These are phyloP conservation scores for Mactra quadrangularis DNA, from an alignment of 1,140 invertebrate genomes.

Conservation along the genomic window DNA sequence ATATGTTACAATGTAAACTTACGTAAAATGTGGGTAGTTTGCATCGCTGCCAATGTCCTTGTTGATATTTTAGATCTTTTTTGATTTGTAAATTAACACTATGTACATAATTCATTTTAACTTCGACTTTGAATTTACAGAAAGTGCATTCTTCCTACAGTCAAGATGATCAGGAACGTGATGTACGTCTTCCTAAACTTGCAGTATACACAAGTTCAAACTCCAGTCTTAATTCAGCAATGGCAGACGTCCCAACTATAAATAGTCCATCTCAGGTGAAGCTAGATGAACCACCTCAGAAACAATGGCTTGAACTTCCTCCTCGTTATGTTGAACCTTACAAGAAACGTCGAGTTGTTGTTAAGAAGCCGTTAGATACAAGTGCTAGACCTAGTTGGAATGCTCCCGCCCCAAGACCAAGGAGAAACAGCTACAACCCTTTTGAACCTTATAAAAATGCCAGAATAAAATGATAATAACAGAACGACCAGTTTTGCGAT, in stretches of 20 bases:
- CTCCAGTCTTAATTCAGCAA: constrained; percentile 36
- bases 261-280: constrained; percentile 33
- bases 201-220: constrained; percentile 31
- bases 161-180: background rate
- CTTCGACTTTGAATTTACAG: background rate
- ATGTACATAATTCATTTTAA: too few species aligned
- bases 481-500: too few species aligned
- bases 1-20: too few species aligned
- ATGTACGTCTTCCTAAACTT: constrained; percentile 21
- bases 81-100: too few species aligned
- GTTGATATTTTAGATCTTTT: too few species aligned
- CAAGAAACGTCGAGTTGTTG: constrained; percentile 7
- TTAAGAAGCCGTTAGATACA: constrained; percentile 29
- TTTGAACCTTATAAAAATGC: background rate
- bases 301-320: background rate
- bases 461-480: too few species aligned
- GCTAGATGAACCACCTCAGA: background rate
- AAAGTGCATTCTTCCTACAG: background rate
- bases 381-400: constrained; percentile 36
- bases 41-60: too few species aligned
- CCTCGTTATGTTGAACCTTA: background rate
- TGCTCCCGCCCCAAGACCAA: constrained; percentile 15
- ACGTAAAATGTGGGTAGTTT: too few species aligned
- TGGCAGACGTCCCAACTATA: background rate
- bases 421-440: constrained; percentile 16